Base-by-base conservation (phyloP, 2,888 invertebrate species). In the Geotrupes spiniger region DNA sequence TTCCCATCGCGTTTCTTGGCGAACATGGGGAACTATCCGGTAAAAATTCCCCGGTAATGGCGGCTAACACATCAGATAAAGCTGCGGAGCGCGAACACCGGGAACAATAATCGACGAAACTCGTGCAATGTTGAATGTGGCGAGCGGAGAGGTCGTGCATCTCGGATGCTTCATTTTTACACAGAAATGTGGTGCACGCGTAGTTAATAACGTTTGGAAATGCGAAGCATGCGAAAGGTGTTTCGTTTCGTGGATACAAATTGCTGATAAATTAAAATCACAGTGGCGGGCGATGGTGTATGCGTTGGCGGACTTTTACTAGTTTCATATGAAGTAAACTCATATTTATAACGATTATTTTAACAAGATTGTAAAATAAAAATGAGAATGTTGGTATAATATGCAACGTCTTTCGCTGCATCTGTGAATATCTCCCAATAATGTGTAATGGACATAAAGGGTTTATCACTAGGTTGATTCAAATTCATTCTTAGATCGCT, bases 41-140 rank as follows among this genome's bases (percentile, higher is more conserved):
- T 3, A 31, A 49, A 49, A 50, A 41, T 45, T 43, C 46, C 37
- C 48, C 45, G 47, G 52, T 54, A 55, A 55, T 55, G 52, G 52
- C 52, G 48, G 47, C 49, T 46, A 52, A 49, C 52, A 51, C 50
- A 55, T 55, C 55, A 52, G 55, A 55, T 55, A 55, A 53, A 50
- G 44, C 51, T 50, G 51, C 50, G 46, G 52, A 55, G 52, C 55
- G 55, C 52, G 51, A 55, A 55, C 51, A 52, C 50, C 43, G 50
- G 50, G 51, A 55, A 55, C 55, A 55, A 55, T 55, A 52, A 55
- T 55, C 55, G 52, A 48, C 51, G 49, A 51, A 55, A 48, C 52
- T 55, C 55, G 55, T 55, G 55, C 55, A 55, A 38, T 52, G 45
- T 54, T 51, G 46, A 52, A 52, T 51, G 44, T 50, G 46, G 49